phyloP scores from a whole-genome alignment of 2,888 invertebrate genomes.

The Napeogenes inachia region DNA sequence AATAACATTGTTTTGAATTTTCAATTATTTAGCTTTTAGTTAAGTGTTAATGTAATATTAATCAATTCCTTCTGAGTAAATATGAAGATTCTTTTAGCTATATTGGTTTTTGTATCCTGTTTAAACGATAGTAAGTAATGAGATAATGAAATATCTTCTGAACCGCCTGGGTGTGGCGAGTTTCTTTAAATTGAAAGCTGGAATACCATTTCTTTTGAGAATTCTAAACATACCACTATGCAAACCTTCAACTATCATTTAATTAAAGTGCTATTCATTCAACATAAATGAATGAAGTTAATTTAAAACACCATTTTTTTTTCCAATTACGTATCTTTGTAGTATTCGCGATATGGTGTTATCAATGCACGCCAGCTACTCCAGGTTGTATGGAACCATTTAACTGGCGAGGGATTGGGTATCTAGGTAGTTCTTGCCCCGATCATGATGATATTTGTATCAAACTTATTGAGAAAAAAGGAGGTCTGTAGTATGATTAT shows the following conservation, averaged over 20 bases:
- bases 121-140: slow-evolving; percentile 28
- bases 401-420: slow-evolving; percentile 86
- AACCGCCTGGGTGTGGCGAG: slow-evolving; percentile 4
- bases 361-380: slow-evolving; percentile 91
- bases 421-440: slow-evolving; percentile 88
- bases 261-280: background rate
- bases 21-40: background rate
- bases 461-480: slow-evolving; percentile 90
- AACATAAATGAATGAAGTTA: background rate
- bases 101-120: slow-evolving; percentile 17
- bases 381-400: slow-evolving; percentile 92
- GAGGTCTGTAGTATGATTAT: slow-evolving; percentile 76
- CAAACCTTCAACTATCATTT: no score
- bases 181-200: background rate
- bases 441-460: slow-evolving; percentile 92
- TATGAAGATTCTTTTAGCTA: slow-evolving; percentile 16
- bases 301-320: background rate
- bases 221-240: no score
- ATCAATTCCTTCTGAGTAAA: background rate
- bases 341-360: slow-evolving; percentile 88
- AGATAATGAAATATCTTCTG: background rate
- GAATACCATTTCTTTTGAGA: background rate
- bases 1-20: background rate
- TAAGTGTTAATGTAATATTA: background rate
- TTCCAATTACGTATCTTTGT: slow-evolving; percentile 17